phyloP scores from a whole-genome alignment of 1,140 invertebrate species.

The Drosophila sechellia region DNA sequence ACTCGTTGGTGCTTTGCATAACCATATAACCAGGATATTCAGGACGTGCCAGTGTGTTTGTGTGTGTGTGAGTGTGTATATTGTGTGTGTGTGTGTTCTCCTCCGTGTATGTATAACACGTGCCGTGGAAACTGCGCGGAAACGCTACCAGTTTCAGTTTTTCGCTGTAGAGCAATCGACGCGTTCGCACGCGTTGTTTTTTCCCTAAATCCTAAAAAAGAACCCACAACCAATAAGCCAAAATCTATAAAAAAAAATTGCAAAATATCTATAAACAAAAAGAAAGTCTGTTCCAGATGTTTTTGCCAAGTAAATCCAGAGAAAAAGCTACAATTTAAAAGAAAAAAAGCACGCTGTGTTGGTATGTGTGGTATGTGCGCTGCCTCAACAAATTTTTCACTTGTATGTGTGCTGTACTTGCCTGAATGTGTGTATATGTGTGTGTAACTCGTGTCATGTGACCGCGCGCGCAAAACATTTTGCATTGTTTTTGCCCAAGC shows the following conservation, averaged over 20 bases:
- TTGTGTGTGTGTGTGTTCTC: conserved; percentile 29
- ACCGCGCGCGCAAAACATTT: conserved; percentile 77
- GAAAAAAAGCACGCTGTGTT: not conserved
- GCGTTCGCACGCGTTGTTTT: conserved; percentile 45
- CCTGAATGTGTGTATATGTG: conserved; percentile 39
- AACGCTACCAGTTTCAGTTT: conserved; percentile 44
- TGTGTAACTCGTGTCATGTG: conserved; percentile 70
- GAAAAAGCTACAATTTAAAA: conserved; percentile 1
- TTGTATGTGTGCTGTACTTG: conserved; percentile 34
- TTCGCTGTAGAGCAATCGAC: conserved; percentile 44
- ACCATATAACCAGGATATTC: conserved; percentile 43
- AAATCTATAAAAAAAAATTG: conserved; percentile 4
- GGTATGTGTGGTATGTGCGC: conserved; percentile 43
- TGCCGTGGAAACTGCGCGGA: conserved; percentile 49
- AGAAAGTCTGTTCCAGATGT: conserved; percentile 28
- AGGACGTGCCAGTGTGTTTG: conserved; percentile 32
- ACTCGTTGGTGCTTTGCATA: conserved; percentile 73
- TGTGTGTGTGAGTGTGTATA: not conserved
- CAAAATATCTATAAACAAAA: conserved; percentile 4
- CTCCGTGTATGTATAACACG: conserved; percentile 62
- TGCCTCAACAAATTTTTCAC: conserved; percentile 74
- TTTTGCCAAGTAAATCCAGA: conserved; percentile 24
- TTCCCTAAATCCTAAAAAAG: not conserved
- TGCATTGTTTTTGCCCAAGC: conserved; percentile 50
- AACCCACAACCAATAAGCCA: conserved; percentile 1